A percentile compares a stretch with the other conserved stretches of the same genome.
phyloP scores from a whole-genome alignment of 2,888 invertebrate species.

The Neria commutata region DNA sequence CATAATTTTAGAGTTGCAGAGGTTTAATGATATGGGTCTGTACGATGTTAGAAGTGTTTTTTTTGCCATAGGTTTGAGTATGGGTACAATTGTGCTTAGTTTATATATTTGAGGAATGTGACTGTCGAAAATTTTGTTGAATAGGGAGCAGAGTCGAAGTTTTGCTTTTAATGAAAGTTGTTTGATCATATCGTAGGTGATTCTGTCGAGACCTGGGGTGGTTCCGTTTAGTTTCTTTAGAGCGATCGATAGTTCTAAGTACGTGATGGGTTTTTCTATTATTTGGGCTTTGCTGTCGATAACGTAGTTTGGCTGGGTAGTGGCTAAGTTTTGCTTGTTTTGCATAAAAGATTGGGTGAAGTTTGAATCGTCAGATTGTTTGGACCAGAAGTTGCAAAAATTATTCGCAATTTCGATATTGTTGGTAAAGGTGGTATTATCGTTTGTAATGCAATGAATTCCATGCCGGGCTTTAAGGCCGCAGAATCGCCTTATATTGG shows the following conservation, averaged over 20 bases:
- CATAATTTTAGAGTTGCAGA: background rate
- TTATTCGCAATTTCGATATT: background rate
- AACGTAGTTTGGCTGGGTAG: too few species aligned
- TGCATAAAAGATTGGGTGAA: background rate
- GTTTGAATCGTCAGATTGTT: conserved; percentile 2
- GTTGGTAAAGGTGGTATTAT: background rate
- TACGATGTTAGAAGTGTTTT: background rate
- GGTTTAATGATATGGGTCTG: conserved; percentile 2
- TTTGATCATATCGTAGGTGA: conserved; percentile 5
- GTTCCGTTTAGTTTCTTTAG: conserved; percentile 6
- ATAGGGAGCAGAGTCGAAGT: too few species aligned
- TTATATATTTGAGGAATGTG: background rate
- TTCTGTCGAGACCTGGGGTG: conserved; percentile 4
- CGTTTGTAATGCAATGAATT: background rate
- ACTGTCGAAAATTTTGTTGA: background rate
- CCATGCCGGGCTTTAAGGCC: background rate
- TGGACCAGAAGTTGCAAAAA: background rate
- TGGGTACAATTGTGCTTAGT: background rate
- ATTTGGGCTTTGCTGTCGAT: background rate
- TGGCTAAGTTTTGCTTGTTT: too few species aligned
- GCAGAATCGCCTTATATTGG: background rate
- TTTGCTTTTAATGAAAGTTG: background rate
- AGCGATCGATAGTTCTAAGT: background rate
- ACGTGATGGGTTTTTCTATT: background rate
- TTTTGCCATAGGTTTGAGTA: background rate